phyloP scores from a whole-genome alignment of 2,888 invertebrate genomes.

The Meiosimyza platycephala region DNA sequence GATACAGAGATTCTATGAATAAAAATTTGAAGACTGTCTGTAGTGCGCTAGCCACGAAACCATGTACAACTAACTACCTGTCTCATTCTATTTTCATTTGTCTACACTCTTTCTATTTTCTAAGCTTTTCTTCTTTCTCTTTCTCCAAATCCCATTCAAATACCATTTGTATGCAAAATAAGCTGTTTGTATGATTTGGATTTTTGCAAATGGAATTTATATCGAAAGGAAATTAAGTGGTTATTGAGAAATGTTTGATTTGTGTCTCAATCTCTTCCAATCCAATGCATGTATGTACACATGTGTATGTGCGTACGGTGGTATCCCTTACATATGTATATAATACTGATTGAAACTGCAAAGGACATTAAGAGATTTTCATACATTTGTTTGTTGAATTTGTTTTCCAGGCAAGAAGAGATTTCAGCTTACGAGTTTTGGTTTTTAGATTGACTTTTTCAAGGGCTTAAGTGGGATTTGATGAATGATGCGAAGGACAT shows the following conservation, averaged over 20 bases:
- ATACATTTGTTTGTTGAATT: too few relatives aligned
- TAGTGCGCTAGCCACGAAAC: constrained; percentile 8
- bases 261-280: not conserved
- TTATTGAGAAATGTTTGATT: constrained; percentile 37
- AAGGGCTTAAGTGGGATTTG: too few relatives aligned
- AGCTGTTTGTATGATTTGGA: constrained; percentile 45
- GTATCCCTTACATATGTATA: too few relatives aligned
- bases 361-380: too few relatives aligned
- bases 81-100: not conserved
- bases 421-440: too few relatives aligned
- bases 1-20: too few relatives aligned
- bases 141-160: constrained; percentile 37
- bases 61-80: not conserved
- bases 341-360: too few relatives aligned
- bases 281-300: too few relatives aligned
- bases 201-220: constrained; percentile 36
- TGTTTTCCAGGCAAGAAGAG: too few relatives aligned
- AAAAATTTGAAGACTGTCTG: not conserved
- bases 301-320: too few relatives aligned
- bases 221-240: constrained; percentile 37
- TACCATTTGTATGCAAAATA: constrained; percentile 47
- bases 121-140: not conserved
- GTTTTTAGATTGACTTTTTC: too few relatives aligned
- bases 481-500: too few relatives aligned
- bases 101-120: not conserved